These are phyloP conservation scores for Mallotus villosus DNA, from an alignment of 2,797 vertebrate genomes.

Conservation along the genomic window DNA sequence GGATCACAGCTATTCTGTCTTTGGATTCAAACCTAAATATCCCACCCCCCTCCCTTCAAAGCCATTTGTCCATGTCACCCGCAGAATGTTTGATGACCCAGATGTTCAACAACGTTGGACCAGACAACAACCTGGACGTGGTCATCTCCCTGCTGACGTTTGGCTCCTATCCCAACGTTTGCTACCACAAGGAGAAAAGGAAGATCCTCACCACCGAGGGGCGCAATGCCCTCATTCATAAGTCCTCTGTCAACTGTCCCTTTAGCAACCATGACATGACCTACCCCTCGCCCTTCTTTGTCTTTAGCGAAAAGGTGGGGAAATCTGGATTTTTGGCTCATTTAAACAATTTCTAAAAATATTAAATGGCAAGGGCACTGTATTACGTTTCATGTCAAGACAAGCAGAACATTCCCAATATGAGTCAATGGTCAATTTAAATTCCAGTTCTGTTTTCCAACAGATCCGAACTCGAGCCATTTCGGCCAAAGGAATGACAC, in stretches of 20 bases:
- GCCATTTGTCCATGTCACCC: background rate
- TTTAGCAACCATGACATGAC: constrained; percentile 92
- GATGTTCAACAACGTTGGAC: constrained; percentile 85
- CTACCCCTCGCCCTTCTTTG: constrained; percentile 93
- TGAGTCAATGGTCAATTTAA: background rate
- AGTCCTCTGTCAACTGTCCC: constrained; percentile 95
- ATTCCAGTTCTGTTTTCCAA: constrained; percentile 12
- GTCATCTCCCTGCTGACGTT: constrained; percentile 92
- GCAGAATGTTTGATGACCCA: constrained; percentile 90
- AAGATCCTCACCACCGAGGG: constrained; percentile 96
- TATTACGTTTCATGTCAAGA: background rate
- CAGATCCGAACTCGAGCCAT: constrained; percentile 85
- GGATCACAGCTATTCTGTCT: background rate
- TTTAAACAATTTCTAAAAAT: background rate
- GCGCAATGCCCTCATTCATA: constrained; percentile 95
- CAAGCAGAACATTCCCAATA: background rate
- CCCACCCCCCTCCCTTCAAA: no score
- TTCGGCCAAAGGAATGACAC: constrained; percentile 94
- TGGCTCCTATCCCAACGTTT: constrained; percentile 93
- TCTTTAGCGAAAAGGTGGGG: constrained; percentile 93
- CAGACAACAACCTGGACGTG: constrained; percentile 93
- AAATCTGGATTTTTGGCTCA: background rate
- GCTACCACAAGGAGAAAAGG: constrained; percentile 96
- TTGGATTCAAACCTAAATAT: no score
- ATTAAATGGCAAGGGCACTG: background rate